These are phyloP conservation scores for Limnephilus auricula DNA, from an alignment of 2,888 invertebrate genomes.

Conservation along the genomic window DNA sequence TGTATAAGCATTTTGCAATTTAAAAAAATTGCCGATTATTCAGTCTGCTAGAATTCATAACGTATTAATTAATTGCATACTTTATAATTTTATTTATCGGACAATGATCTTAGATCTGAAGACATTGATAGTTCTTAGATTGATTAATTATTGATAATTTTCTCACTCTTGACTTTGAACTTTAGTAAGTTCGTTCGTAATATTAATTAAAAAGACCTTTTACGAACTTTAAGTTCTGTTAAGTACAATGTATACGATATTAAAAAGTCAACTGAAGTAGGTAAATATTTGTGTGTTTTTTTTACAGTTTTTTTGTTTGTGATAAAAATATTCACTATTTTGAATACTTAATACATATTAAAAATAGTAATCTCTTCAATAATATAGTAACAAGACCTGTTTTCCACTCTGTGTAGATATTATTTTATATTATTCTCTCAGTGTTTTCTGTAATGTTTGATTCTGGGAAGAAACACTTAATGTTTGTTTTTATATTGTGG, in stretches of 20 bases:
- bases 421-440: background rate
- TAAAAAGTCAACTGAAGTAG: background rate
- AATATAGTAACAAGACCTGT: background rate
- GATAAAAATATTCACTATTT: background rate
- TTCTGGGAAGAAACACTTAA: background rate
- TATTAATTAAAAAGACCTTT: background rate
- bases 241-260: constrained; percentile 2
- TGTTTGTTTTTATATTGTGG: background rate
- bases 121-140: background rate
- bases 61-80: background rate
- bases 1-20: background rate
- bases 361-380: background rate
- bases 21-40: background rate
- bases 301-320: background rate
- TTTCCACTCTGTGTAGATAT: background rate
- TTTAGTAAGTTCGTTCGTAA: background rate
- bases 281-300: background rate
- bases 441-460: background rate
- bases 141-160: background rate
- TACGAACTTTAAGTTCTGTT: background rate
- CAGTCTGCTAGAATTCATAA: background rate
- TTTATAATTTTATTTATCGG: background rate
- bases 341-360: background rate
- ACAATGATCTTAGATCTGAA: background rate
- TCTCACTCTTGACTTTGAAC: background rate